Evolutionary conservation across 2,888 invertebrate genomes (phyloP), one percentile per base, ranked within the genome.

Genomic region (Galerucella calmariensis): DNA sequence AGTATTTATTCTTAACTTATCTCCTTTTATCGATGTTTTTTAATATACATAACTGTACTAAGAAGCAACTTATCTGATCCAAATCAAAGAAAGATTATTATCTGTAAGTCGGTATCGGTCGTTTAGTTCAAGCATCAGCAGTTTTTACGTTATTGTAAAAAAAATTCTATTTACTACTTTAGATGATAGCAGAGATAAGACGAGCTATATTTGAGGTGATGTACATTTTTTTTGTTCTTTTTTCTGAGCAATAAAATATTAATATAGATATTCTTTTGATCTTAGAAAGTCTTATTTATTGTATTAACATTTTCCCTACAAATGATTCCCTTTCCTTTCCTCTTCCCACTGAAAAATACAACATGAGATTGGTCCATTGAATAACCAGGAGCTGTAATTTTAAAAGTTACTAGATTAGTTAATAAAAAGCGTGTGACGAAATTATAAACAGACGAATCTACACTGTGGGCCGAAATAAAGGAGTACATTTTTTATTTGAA

Each of bases 1-100:
- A 75, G 74, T 75, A 76, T 78, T 75, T 73, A 76, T 78, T 75
- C 35, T 4, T 65, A 65, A 65, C 20, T 46, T 61, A 53, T 53
- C 9, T 53, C 16, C 2, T 56, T 56, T 56, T 41, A 20, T 56
- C 16, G 16, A 16, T 20, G 10, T 20, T 56, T 56, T 56, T 16
- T 53, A 16, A 53, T 20, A 16, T 9, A 56, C 16, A 5, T 53
- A n/a, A 48, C 48, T 48, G 12, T 51, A 51, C 51, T 56, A 56
- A 8, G 56, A 20, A 56, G 56, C 20, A 56, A 20, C 20, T 16
- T 20, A 16, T 20, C 9, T 56, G 56, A 16, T 10, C 9, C 20
- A 56, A 56, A 56, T 16, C 20, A 20, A 56, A 56, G 20, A 56
- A 56, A 16, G 16, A 2, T 20, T 53, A 56, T 51, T n/a, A 16